Base-by-base conservation (phyloP, 2,113 vertebrate genomes). In the Menura novaehollandiae region DNA sequence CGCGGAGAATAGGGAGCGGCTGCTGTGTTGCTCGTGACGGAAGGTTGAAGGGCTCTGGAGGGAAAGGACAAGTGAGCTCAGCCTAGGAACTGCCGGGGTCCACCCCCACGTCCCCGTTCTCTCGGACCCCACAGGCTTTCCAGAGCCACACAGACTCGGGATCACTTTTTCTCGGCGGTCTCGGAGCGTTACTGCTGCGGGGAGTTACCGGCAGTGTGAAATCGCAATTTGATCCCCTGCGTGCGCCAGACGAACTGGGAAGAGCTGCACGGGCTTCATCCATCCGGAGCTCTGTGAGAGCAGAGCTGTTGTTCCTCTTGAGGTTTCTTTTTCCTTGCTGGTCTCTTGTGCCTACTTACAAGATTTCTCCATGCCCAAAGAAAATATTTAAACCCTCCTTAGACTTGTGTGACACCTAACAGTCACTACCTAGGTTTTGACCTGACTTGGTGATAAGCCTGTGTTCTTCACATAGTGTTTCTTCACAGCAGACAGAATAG, bases 221-320 rank as follows among this genome's bases (percentile, higher is more conserved):
- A 5, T 6, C 4, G 28, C 28, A 1, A 0, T 10, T 23, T 7
- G 58, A 27, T 14, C 8, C 39, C 20, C 46, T 35, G 59, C 30
- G 15, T 14, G 59, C 76, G 0, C n/a, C 5, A 3, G 24, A 1
- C 6, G 15, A 8, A 4, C 5, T 1, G 39, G 5, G 4, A 13
- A 18, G 53, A 71, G n/a, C 58, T 27, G 71, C 79, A 32, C 20
- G 13, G 58, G 44, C 27, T 32, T 68, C 24, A 0, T 15, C 14
- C 28, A 19, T 13, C 22, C 1, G 17, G 17, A 51, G 15, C 55
- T 15, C 4, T 8, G 20, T 4, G 55, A 26, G 30, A 43, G 63
- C 44, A 23, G 37, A 37, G 56, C 46, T 53, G 24, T 35, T 13
- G 17, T 10, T 15, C 20, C 8, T 46, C 30, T 3, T 24, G 20